Conservation (phyloP, 2,888 invertebrate genomes). For the Aphodius sticticus region DNA sequence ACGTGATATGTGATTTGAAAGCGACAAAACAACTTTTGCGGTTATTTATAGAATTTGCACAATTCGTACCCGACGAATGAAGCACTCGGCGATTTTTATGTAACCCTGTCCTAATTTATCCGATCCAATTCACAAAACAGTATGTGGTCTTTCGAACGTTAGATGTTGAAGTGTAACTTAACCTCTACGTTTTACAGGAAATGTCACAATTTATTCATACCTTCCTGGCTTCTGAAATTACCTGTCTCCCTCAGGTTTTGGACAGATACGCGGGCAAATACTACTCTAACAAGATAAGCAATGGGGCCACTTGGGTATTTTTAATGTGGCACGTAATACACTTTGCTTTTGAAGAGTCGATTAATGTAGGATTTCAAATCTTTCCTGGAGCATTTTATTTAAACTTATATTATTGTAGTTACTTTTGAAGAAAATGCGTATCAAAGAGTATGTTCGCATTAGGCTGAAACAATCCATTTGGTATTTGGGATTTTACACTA, state of each 20-base stretch:
- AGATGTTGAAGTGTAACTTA: neutral
- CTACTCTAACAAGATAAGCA: conserved; percentile 55
- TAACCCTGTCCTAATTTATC: neutral
- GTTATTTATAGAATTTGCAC: neutral
- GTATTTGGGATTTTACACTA: conserved; percentile 53
- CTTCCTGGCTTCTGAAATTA: conserved; percentile 54
- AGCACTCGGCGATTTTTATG: neutral
- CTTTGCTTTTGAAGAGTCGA: conserved; percentile 49
- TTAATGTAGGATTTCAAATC: conserved; percentile 49
- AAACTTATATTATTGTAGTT: conserved; percentile 45
- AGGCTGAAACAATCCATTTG: conserved; percentile 51
- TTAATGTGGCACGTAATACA: conserved; percentile 53
- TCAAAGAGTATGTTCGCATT: conserved; percentile 50
- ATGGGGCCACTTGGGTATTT: conserved; percentile 55
- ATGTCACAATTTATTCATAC: conserved; percentile 48
- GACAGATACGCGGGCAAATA: conserved; percentile 52
- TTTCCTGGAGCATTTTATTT: conserved; percentile 13
- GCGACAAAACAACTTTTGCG: neutral
- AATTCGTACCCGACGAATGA: neutral
- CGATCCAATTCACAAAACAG: neutral
- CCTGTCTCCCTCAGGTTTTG: conserved; percentile 52
- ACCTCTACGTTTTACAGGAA: conserved; percentile 9
- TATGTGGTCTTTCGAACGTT: neutral
- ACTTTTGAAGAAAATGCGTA: conserved; percentile 50
- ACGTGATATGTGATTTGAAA: neutral